A percentile compares a stretch with the other conserved stretches of the same genome.
phyloP scores from a whole-genome alignment of 2,797 vertebrate species.

The Mergus octosetaceus region DNA sequence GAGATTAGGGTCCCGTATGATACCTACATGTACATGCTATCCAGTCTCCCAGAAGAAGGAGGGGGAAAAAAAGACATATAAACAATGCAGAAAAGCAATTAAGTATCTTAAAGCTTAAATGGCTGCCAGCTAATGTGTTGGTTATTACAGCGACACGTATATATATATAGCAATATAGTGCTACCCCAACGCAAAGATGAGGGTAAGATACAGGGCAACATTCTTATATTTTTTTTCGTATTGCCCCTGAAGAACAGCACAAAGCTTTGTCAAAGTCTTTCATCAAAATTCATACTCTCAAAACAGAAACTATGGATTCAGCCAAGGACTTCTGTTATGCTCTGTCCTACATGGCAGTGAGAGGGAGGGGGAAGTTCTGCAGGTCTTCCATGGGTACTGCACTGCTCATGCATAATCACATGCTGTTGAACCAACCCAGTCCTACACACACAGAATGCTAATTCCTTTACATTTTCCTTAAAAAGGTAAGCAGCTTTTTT shows the following conservation, averaged over 20 bases:
- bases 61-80: not conserved
- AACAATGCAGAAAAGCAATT: not conserved
- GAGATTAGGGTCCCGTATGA: not conserved
- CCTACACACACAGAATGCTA: not conserved
- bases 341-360: not conserved
- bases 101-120: not conserved
- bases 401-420: not conserved
- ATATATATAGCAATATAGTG: not conserved
- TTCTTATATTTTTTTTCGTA: not conserved
- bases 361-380: not conserved
- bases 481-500: not conserved
- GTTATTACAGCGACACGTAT: not conserved
- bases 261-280: not conserved
- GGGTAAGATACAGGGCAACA: not conserved
- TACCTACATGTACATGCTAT: not conserved
- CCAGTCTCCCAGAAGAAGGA: not conserved
- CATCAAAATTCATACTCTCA: not conserved
- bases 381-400: not conserved
- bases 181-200: not conserved
- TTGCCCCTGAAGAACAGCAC: not conserved
- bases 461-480: not conserved
- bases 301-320: not conserved
- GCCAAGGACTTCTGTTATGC: not conserved
- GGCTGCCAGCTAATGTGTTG: not conserved
- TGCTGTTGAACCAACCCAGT: accelerated